Conservation (phyloP, 2,113 vertebrate genomes). For the Ploceus nigricollis region DNA sequence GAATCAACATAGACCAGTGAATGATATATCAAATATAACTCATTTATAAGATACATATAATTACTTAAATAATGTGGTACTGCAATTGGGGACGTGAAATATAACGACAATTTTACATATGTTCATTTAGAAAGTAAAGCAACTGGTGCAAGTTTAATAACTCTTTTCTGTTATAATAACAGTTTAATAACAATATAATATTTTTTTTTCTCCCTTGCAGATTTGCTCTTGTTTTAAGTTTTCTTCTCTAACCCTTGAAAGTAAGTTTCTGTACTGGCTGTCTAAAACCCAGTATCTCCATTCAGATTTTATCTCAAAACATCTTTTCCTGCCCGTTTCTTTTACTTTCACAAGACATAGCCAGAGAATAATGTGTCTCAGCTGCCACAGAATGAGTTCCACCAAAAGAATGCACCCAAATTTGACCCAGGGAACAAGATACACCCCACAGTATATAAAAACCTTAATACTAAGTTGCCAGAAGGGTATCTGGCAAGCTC, state of each 20-base stretch:
- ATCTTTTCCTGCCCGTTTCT: background rate
- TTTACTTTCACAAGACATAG: background rate
- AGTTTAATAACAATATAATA: background rate
- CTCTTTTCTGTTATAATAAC: background rate
- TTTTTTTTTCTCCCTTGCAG: background rate
- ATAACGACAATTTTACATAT: background rate
- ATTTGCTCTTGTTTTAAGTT: background rate
- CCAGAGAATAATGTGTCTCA: background rate
- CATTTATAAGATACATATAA: background rate
- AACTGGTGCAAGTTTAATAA: background rate
- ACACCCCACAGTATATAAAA: background rate
- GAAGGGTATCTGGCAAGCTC: constrained; percentile 36
- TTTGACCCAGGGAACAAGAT: constrained; percentile 41
- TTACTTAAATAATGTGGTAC: background rate
- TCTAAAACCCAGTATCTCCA: background rate
- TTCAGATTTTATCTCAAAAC: constrained; percentile 7
- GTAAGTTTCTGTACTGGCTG: background rate
- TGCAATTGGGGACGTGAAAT: background rate
- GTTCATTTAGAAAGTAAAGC: background rate
- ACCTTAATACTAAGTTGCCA: constrained; percentile 2
- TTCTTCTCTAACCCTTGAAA: background rate
- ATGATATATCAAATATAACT: background rate
- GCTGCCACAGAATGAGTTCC: constrained; percentile 9
- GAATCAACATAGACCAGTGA: background rate
- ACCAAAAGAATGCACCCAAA: background rate